Conservation (phyloP, 2,888 invertebrate species). For the Lottia gigantea region DNA sequence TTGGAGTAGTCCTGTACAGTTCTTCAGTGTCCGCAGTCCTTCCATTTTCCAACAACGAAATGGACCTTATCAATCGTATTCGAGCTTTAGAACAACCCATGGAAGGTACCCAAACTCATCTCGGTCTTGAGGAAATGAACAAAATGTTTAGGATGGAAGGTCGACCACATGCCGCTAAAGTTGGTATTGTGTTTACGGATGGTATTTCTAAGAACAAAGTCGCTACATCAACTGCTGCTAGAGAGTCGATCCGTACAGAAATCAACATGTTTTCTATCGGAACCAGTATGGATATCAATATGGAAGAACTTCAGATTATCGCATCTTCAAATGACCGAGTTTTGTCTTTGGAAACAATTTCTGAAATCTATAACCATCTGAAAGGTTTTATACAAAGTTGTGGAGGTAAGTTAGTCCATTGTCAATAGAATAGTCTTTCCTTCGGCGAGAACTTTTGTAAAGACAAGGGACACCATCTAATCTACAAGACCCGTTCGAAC, state of each 20-base stretch:
- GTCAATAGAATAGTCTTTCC: no score
- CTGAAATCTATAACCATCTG: neutral
- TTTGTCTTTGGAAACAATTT: neutral
- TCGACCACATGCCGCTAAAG: neutral
- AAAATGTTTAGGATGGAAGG: neutral
- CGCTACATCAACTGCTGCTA: neutral
- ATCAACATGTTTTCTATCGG: neutral
- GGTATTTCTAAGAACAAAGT: neutral
- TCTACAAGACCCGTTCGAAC: no score
- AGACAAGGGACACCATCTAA: no score
- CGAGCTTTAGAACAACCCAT: neutral
- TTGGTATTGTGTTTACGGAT: neutral
- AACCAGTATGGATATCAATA: neutral
- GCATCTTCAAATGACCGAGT: neutral
- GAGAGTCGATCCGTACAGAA: neutral
- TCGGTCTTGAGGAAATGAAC: neutral
- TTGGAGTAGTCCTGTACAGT: neutral
- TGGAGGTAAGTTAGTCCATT: neutral
- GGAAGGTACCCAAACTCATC: conserved; percentile 1
- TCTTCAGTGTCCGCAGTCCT: neutral
- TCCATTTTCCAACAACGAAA: neutral
- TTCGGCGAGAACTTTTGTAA: no score
- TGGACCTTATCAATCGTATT: neutral
- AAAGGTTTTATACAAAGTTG: neutral
- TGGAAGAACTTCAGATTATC: neutral